Conservation (phyloP, 2,113 vertebrate species). For the Nannobrachium achirus region DNA sequence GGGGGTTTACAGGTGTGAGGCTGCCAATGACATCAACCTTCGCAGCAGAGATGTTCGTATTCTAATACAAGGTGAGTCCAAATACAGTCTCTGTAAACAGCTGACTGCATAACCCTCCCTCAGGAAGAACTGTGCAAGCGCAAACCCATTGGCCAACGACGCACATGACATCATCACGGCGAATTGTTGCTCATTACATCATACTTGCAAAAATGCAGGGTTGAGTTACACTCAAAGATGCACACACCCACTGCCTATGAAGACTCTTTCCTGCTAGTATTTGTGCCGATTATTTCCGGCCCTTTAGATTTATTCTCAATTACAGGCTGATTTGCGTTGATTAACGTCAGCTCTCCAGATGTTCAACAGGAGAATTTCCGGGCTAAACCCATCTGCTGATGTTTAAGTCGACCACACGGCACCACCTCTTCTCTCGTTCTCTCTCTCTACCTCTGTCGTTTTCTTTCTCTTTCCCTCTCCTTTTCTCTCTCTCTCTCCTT, state of each 20-base stretch:
- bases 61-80: constrained; percentile 90
- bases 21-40: constrained; percentile 91
- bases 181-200: too few species aligned
- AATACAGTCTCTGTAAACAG: constrained; percentile 34
- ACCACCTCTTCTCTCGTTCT: constrained; percentile 12
- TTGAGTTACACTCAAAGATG: constrained; percentile 29
- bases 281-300: not conserved
- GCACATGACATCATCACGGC: constrained; percentile 57
- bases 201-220: too few species aligned
- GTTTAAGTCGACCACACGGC: constrained; percentile 30
- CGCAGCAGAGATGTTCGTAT: constrained; percentile 91
- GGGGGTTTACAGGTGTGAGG: constrained; percentile 94
- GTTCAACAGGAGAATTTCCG: constrained; percentile 47
- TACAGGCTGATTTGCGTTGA: constrained; percentile 55
- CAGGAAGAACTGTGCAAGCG: constrained; percentile 48
- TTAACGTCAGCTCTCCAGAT: constrained; percentile 66
- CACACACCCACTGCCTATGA: constrained; percentile 12
- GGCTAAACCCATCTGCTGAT: constrained; percentile 51
- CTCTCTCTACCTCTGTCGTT: not conserved
- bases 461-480: not conserved
- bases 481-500: constrained; percentile 24
- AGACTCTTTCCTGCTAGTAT: too few species aligned
- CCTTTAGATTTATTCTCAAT: constrained; percentile 34
- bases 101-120: constrained; percentile 59
- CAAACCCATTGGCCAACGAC: constrained; percentile 53